These are phyloP conservation scores for Seladonia tumulorum DNA, from an alignment of 2,888 invertebrate genomes.

Conservation along the genomic window DNA sequence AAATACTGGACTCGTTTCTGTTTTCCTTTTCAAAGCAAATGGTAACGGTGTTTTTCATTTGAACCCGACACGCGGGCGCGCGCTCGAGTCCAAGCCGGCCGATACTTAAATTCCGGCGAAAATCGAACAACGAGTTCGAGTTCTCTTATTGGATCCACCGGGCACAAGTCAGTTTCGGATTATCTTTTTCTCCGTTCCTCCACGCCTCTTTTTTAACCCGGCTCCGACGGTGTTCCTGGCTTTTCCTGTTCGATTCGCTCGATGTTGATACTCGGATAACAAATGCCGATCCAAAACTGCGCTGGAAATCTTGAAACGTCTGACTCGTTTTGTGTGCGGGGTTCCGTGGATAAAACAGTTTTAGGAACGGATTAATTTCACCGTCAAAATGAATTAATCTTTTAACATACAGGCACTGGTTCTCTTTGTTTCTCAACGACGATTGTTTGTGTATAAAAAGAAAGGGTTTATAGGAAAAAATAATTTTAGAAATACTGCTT, in stretches of 20 bases:
- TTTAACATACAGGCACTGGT: too few species aligned
- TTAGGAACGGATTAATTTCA: not conserved
- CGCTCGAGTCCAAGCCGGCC: not conserved
- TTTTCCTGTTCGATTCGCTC: not conserved
- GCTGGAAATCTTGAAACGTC: not conserved
- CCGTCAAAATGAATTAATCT: too few species aligned
- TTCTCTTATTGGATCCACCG: conserved; percentile 1
- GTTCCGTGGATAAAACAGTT: too few species aligned
- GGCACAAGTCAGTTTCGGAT: not conserved
- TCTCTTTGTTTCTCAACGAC: too few species aligned
- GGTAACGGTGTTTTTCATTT: not conserved
- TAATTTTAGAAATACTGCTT: too few species aligned
- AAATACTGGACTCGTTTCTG: conserved; percentile 11
- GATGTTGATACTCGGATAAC: not conserved
- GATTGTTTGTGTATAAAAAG: too few species aligned
- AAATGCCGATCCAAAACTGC: not conserved
- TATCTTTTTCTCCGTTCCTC: not conserved
- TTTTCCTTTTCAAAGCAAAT: conserved; percentile 14
- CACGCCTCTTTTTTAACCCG: not conserved
- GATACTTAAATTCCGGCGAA: conserved; percentile 10
- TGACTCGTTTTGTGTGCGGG: not conserved
- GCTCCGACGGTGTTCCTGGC: not conserved
- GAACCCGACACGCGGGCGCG: not conserved
- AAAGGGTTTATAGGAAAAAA: too few species aligned
- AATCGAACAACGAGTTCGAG: conserved; percentile 10